These are phyloP conservation scores for Hipposideros armiger DNA, from an alignment of 2,113 vertebrate species.

Conservation along the genomic window DNA sequence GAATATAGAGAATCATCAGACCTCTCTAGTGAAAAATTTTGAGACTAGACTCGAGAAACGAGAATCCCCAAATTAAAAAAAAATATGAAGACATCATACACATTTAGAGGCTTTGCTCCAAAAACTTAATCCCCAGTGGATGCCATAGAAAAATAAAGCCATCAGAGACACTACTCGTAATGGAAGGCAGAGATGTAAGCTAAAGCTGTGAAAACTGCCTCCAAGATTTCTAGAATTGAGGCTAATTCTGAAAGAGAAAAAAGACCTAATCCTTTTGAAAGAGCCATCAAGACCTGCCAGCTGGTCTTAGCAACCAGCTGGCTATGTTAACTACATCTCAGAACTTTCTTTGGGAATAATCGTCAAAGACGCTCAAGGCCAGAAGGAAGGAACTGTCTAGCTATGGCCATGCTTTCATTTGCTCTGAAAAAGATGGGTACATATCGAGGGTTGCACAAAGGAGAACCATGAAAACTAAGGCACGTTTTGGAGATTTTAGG, in stretches of 20 bases:
- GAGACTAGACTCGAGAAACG: slow-evolving; percentile 14
- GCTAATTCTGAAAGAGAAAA: neutral
- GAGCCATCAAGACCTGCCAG: neutral
- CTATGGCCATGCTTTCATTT: neutral
- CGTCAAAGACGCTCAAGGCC: neutral
- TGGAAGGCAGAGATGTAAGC: neutral
- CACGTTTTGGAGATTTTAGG: neutral
- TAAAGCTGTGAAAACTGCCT: neutral
- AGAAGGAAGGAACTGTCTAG: neutral
- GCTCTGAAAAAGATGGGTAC: neutral
- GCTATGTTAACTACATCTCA: neutral
- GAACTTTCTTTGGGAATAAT: neutral
- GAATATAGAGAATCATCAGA: neutral
- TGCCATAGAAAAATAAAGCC: neutral
- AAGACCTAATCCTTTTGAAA: neutral
- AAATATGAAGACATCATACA: neutral
- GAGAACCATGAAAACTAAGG: neutral
- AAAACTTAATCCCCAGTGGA: neutral
- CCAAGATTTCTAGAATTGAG: neutral
- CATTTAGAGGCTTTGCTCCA: neutral
- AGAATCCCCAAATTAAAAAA: neutral
- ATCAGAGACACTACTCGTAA: neutral
- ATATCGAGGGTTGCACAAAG: neutral
- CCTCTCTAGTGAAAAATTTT: neutral
- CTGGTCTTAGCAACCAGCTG: neutral